Evolutionary conservation across 2,113 vertebrate species (phyloP), one percentile per base, ranked within the genome.

Genomic region (Petrocephalus microphthalmus): DNA sequence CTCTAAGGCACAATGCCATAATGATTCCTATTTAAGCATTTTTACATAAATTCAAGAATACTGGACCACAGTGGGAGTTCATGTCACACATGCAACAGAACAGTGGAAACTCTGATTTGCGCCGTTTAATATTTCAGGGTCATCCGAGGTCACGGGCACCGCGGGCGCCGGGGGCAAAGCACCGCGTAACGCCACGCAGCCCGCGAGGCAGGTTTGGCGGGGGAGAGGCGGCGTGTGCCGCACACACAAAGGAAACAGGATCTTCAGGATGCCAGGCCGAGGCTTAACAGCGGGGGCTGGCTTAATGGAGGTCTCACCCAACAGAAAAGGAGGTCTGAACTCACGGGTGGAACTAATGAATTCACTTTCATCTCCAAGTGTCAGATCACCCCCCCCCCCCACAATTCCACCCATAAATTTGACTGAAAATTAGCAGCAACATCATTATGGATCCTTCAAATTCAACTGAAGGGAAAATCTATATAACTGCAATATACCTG

Each of bases 291-390:
- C 10, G 37, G 51, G 49, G 84, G 25, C 82, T 85, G 42, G 42
- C 84, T 85, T 33, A 57, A 53, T 57, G 52, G 52, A 85, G 29
- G 53, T 56, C 51, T 11, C 49, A 85, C 52, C 84, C 52, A n/a
- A 57, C 15, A 56, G 52, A 37, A 37, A 85, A 19, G 17, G 10
- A 53, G 53, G 52, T 29, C 52, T 85, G 51, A 85, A 25, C 52
- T 52, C 45, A 84, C 49, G 49, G 82, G 45, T 84, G 82, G 45
- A 84, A 84, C 82, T 51, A 51, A 49, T 84, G 45, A 84, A 52
- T 84, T 84, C 82, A 10, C 22, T 83, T 45, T 84, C 45, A 51
- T 84, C n/a, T 84, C 22, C 45, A 84, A 84, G 42, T 51, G 81
- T 17, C 22, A 25, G 42, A 0, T 47, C 17, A 6, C 82, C 37